Evolutionary conservation across 1,140 invertebrate species (phyloP).

Genomic region (Drosophila rufa): DNA sequence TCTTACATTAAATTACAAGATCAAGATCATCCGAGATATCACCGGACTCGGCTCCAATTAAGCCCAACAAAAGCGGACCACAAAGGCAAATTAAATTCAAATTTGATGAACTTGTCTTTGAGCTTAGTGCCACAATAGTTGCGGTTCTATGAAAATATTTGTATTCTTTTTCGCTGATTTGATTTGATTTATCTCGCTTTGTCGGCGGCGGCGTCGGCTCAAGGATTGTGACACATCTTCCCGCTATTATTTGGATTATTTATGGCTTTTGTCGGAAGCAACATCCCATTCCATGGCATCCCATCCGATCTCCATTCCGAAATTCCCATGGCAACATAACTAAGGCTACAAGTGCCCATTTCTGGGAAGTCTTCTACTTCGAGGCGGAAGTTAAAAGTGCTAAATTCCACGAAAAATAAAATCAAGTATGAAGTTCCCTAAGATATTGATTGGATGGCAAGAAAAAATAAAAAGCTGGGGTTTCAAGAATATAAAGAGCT

Average conservation of each 20-base stretch:
- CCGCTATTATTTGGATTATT: constrained; percentile 28
- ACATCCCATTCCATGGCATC: neutral
- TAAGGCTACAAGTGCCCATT: constrained; percentile 27
- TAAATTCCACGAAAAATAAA: constrained; percentile 5
- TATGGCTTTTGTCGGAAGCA: constrained; percentile 18
- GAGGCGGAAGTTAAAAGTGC: constrained; percentile 22
- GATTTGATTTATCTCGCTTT: constrained; percentile 45
- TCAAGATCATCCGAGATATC: too few species aligned
- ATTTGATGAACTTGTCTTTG: constrained; percentile 2
- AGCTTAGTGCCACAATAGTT: constrained; percentile 1
- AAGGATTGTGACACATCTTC: constrained; percentile 19
- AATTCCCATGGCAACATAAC: constrained; percentile 31
- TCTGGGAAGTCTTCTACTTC: constrained; percentile 23
- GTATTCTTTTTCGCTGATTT: constrained; percentile 23
- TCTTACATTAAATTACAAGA: too few species aligned
- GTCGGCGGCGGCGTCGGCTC: constrained; percentile 23
- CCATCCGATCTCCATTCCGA: constrained; percentile 4
- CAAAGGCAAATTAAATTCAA: constrained; percentile 9
- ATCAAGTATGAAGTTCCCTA: neutral
- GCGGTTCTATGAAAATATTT: constrained; percentile 4
- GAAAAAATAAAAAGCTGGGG: neutral
- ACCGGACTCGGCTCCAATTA: too few species aligned
- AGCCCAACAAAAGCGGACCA: neutral
- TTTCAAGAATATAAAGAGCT: neutral
- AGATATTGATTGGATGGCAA: constrained; percentile 7